Conservation (phyloP, 2,797 vertebrate species). For the Lutjanus campechanus region DNA sequence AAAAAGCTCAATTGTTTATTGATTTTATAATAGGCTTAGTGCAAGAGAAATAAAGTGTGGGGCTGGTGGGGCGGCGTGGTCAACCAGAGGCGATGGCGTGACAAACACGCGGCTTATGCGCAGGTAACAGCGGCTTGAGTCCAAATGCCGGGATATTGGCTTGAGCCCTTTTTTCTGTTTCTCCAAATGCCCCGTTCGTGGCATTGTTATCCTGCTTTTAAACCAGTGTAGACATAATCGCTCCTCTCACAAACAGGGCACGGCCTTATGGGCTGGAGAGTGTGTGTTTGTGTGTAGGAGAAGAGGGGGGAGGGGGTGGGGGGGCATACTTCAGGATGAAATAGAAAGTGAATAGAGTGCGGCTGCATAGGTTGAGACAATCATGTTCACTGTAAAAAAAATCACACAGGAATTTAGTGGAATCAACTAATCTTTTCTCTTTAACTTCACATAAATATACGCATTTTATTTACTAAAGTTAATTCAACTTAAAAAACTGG, state of each 20-base stretch:
- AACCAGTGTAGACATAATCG: conserved; percentile 81
- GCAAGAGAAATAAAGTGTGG: conserved; percentile 87
- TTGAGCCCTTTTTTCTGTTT: conserved; percentile 65
- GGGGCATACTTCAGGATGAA: conserved; percentile 34
- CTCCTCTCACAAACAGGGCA: conserved; percentile 74
- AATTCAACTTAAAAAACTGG: no score
- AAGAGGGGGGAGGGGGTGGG: background rate
- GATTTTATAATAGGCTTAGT: conserved; percentile 92
- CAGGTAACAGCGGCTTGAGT: conserved; percentile 80
- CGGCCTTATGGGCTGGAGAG: conserved; percentile 57
- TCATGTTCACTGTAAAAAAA: conserved; percentile 9
- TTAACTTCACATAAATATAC: no score
- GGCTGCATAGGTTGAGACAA: conserved; percentile 45
- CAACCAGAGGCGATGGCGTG: conserved; percentile 81
- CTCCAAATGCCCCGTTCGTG: conserved; percentile 59
- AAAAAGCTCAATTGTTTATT: conserved; percentile 91
- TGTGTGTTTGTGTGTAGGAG: conserved; percentile 25
- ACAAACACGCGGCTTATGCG: conserved; percentile 83
- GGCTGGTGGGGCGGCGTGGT: conserved; percentile 77
- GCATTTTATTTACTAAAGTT: no score
- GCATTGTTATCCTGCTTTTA: conserved; percentile 79
- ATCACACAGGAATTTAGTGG: no score
- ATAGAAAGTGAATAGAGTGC: conserved; percentile 37
- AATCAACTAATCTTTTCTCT: no score
- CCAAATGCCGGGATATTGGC: conserved; percentile 80